Conservation (phyloP, 2,888 invertebrate species). For the Agrilus mali region DNA sequence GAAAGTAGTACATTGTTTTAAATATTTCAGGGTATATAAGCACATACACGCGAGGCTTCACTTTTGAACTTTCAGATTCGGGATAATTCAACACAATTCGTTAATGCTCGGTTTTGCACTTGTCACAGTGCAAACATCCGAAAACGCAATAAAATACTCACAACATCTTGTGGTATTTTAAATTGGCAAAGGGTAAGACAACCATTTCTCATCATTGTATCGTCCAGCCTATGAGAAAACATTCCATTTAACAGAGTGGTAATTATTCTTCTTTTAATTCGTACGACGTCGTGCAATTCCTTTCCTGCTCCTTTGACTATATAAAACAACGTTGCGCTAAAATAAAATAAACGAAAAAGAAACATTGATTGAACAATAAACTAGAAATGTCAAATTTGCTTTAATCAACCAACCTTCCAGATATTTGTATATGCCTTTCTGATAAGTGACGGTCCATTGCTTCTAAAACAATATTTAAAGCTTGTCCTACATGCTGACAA, state of each 20-base stretch:
- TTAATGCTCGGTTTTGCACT: too few relatives aligned
- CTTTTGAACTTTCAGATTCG: too few relatives aligned
- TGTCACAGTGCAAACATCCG: too few relatives aligned
- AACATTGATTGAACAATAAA: background rate
- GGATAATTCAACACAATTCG: too few relatives aligned
- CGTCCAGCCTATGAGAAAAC: constrained; percentile 72
- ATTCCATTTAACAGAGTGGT: constrained; percentile 77
- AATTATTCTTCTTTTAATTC: constrained; percentile 68
- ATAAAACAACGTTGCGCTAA: constrained; percentile 87
- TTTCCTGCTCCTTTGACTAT: constrained; percentile 82
- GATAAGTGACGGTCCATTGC: constrained; percentile 81
- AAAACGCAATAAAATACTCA: too few relatives aligned
- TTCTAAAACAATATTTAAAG: constrained; percentile 68
- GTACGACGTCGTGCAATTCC: constrained; percentile 50
- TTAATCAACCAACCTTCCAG: constrained; percentile 53
- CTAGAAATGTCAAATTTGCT: background rate
- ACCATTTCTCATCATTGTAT: constrained; percentile 93
- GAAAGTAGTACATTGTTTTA: too few relatives aligned
- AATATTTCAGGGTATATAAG: too few relatives aligned
- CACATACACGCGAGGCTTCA: too few relatives aligned
- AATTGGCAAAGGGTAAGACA: constrained; percentile 91
- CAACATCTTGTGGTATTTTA: constrained; percentile 89
- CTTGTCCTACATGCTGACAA: constrained; percentile 60
- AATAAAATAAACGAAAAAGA: constrained; percentile 16
- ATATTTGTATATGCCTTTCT: constrained; percentile 87